Evolutionary conservation across 2,797 vertebrate species (phyloP).

Genomic region (Peromyscus nudipes): DNA sequence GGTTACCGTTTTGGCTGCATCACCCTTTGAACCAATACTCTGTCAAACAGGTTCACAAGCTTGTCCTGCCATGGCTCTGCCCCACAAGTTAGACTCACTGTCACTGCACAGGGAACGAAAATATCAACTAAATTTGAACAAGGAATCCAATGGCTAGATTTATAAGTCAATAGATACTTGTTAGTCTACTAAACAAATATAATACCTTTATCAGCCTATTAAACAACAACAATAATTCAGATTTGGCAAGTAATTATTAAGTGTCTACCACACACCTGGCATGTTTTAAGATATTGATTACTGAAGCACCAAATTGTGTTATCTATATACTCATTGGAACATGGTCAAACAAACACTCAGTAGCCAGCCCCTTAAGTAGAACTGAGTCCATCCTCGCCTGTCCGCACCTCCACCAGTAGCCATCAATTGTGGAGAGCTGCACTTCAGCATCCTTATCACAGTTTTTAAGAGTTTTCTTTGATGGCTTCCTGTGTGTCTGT

Average conservation of each 20-base stretch:
- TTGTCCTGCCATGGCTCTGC: background rate
- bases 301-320: background rate
- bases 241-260: background rate
- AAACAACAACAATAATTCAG: constrained; percentile 20
- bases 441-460: too few relatives aligned
- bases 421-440: too few relatives aligned
- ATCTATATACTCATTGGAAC: too few relatives aligned
- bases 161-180: background rate
- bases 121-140: background rate
- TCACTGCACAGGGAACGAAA: background rate
- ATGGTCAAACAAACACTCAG: too few relatives aligned
- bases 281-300: constrained; percentile 26
- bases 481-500: background rate
- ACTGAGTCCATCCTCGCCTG: too few relatives aligned
- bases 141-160: background rate
- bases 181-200: background rate
- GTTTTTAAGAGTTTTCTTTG: background rate
- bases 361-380: too few relatives aligned
- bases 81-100: background rate
- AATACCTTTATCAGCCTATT: background rate
- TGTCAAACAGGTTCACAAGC: background rate
- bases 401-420: too few relatives aligned
- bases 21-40: background rate
- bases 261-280: background rate
- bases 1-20: background rate